Percentiles rank a stretch among this genome's conserved stretches.
Evolutionary conservation across 2,888 invertebrate species (phyloP).

Genomic region (Tenthredo livida): DNA sequence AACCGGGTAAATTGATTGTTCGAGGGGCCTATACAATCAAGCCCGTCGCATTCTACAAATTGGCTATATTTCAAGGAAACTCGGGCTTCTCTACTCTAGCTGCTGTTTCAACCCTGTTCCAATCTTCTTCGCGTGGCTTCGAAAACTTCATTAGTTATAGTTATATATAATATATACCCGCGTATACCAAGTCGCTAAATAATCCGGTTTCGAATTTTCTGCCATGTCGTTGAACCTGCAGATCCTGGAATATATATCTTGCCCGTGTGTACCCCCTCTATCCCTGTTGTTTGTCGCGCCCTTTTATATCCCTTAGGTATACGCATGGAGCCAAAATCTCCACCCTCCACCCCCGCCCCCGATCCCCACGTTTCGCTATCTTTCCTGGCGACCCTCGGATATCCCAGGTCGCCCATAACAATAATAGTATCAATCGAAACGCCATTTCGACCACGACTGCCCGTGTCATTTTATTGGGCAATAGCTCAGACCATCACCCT

Average conservation of each 20-base stretch:
- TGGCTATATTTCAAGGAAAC: slow-evolving; percentile 68
- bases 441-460: slow-evolving; percentile 73
- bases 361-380: slow-evolving; percentile 42
- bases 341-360: background rate
- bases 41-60: slow-evolving; percentile 70
- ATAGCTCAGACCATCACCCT: slow-evolving; percentile 73
- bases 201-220: background rate
- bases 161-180: background rate
- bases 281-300: slow-evolving; percentile 8
- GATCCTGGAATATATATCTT: background rate
- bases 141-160: slow-evolving; percentile 24
- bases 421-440: slow-evolving; percentile 73
- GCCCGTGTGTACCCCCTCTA: background rate
- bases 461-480: slow-evolving; percentile 75
- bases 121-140: background rate
- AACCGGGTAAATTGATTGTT: slow-evolving; percentile 63
- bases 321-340: background rate
- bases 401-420: slow-evolving; percentile 67
- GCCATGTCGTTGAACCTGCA: slow-evolving; percentile 17
- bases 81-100: slow-evolving; percentile 1
- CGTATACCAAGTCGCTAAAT: background rate
- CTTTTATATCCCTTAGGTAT: slow-evolving; percentile 49
- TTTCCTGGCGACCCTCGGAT: slow-evolving; percentile 38
- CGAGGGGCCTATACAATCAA: slow-evolving; percentile 70
- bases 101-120: slow-evolving; percentile 10